Conservation (phyloP, 92 coral and sea anemone genomes). For the Isaurus tuberculatus region DNA sequence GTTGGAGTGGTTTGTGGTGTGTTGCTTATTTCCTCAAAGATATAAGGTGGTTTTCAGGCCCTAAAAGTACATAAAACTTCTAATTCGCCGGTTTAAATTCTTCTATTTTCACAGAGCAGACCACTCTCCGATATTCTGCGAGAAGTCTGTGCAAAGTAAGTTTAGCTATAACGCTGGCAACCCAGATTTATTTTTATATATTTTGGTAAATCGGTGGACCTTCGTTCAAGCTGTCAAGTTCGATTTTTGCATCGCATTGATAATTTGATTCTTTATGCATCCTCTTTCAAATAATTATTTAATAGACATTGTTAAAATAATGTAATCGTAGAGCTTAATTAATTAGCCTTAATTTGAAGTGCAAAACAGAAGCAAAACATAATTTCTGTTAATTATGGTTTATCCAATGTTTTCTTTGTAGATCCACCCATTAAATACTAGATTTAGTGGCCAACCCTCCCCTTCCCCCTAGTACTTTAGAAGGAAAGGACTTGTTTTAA, state of each 20-base stretch:
- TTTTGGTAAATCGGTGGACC: background rate
- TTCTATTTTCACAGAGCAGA: constrained; percentile 62
- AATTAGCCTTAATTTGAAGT: background rate
- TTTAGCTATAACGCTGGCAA: background rate
- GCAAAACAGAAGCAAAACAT: background rate
- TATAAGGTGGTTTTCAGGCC: background rate
- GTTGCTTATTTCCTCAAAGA: background rate
- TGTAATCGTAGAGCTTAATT: constrained; percentile 8
- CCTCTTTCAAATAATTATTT: background rate
- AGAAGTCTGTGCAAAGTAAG: constrained; percentile 83
- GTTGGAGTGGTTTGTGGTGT: constrained; percentile 1
- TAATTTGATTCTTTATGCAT: background rate
- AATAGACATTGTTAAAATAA: background rate
- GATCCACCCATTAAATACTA: constrained; percentile 16
- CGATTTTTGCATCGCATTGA: background rate
- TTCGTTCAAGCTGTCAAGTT: constrained; percentile 1
- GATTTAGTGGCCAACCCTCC: background rate
- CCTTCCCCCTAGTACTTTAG: background rate
- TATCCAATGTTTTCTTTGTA: background rate
- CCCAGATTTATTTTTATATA: background rate
- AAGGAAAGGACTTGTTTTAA: background rate
- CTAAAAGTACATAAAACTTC: background rate
- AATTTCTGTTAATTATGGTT: background rate
- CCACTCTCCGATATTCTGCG: constrained; percentile 78
- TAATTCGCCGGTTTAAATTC: background rate